These are phyloP conservation scores for Nerophis lumbriciformis DNA, from an alignment of 2,113 vertebrate genomes.

Conservation along the genomic window DNA sequence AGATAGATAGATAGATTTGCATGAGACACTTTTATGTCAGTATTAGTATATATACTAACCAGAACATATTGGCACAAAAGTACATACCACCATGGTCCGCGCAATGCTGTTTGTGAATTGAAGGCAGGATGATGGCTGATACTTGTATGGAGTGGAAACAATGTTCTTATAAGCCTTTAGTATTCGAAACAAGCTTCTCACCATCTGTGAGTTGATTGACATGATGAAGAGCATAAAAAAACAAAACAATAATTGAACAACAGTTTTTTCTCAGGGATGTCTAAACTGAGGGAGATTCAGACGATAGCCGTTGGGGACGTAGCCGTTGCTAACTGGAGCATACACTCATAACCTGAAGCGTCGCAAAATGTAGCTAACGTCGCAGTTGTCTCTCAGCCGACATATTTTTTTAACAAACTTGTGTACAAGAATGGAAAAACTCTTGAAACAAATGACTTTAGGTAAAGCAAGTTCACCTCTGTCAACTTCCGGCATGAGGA, in stretches of 20 bases:
- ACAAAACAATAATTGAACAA: neutral
- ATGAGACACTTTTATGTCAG: no score
- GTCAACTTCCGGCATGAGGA: constrained; percentile 24
- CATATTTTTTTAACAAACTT: neutral
- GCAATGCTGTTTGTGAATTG: constrained; percentile 7
- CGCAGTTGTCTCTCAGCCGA: neutral
- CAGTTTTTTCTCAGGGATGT: neutral
- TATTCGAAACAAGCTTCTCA: constrained; percentile 31
- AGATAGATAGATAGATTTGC: no score
- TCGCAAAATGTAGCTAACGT: neutral
- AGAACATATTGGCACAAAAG: no score
- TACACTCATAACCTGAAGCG: no score
- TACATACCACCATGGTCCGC: constrained; percentile 53
- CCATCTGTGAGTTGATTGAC: constrained; percentile 24
- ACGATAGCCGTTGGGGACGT: neutral
- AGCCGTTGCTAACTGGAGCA: neutral
- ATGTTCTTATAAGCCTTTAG: constrained; percentile 10
- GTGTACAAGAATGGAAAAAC: neutral
- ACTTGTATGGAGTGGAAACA: neutral
- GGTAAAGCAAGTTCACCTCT: neutral
- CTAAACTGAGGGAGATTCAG: neutral
- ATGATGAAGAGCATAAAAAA: neutral
- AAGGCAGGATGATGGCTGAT: neutral
- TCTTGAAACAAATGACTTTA: neutral
- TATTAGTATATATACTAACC: no score